Evolutionary conservation across 2,113 vertebrate species (phyloP).

Genomic region (Neotoma lepida): DNA sequence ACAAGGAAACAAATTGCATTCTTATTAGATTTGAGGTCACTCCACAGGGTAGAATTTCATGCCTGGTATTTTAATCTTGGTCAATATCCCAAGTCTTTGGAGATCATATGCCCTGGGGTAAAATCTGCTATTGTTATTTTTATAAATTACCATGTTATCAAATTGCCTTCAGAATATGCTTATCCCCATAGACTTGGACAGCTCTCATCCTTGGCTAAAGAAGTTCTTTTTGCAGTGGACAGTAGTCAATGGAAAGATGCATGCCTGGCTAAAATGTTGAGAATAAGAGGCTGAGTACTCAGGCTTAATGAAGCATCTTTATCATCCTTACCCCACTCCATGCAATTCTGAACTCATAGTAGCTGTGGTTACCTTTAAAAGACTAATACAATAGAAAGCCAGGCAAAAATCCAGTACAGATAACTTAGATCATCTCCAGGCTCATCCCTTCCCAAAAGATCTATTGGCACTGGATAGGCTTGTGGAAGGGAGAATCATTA

Average conservation of each 20-base stretch:
- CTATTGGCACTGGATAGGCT: not conserved
- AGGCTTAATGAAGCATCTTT: not conserved
- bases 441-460: no score
- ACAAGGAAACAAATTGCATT: not conserved
- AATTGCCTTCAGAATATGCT: not conserved
- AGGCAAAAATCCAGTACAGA: not conserved
- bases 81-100: not conserved
- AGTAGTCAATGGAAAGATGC: not conserved
- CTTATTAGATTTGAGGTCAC: not conserved
- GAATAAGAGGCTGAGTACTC: not conserved
- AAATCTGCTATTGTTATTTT: not conserved
- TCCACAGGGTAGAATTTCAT: not conserved
- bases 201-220: not conserved
- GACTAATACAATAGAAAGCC: not conserved
- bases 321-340: no score
- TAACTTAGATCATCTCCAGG: not conserved
- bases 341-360: not conserved
- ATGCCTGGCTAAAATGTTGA: not conserved
- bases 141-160: not conserved
- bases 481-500: not conserved
- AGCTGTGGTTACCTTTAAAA: not conserved
- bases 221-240: no score
- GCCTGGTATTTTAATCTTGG: not conserved
- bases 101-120: not conserved
- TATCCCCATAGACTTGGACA: not conserved